Percentiles rank a stretch among this genome's conserved stretches.
These are phyloP conservation scores for Ophioninae sp. DNA, from an alignment of 2,888 invertebrate species.

Conservation along the genomic window DNA sequence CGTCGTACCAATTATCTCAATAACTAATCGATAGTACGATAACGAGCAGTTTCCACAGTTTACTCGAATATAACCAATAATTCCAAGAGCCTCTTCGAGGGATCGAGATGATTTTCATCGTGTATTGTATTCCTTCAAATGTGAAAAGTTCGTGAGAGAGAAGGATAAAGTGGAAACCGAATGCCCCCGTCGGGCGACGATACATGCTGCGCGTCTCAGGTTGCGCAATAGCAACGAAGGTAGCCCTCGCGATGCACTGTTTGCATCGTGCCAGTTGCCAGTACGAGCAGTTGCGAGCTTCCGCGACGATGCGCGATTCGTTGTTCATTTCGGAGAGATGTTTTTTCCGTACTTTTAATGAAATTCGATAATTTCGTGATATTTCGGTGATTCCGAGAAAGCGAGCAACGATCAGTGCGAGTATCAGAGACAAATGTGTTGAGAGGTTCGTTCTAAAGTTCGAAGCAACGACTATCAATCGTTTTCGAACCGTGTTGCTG, in stretches of 20 bases:
- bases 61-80: not conserved
- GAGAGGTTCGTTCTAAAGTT: constrained; percentile 31
- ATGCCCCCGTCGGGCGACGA: constrained; percentile 4
- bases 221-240: constrained; percentile 47
- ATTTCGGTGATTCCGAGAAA: constrained; percentile 54
- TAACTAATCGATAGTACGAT: constrained; percentile 1
- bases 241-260: constrained; percentile 54
- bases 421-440: constrained; percentile 17
- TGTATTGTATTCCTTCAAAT: not conserved
- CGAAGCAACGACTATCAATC: constrained; percentile 23
- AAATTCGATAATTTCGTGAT: constrained; percentile 64
- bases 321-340: constrained; percentile 64
- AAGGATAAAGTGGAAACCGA: constrained; percentile 24
- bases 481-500: constrained; percentile 56
- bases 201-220: constrained; percentile 21
- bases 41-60: not conserved
- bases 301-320: constrained; percentile 50
- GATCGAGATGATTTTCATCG: not conserved
- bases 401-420: not conserved
- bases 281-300: constrained; percentile 53
- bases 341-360: constrained; percentile 65
- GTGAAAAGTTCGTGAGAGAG: not conserved
- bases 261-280: constrained; percentile 59
- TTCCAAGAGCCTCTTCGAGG: not conserved
- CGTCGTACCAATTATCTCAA: constrained; percentile 13